Percentiles rank a stretch among this genome's conserved stretches.
These are phyloP conservation scores for Chondrosia reniformis DNA, from an alignment of 37 sponge, comb jelly and placozoan species.

Conservation along the genomic window DNA sequence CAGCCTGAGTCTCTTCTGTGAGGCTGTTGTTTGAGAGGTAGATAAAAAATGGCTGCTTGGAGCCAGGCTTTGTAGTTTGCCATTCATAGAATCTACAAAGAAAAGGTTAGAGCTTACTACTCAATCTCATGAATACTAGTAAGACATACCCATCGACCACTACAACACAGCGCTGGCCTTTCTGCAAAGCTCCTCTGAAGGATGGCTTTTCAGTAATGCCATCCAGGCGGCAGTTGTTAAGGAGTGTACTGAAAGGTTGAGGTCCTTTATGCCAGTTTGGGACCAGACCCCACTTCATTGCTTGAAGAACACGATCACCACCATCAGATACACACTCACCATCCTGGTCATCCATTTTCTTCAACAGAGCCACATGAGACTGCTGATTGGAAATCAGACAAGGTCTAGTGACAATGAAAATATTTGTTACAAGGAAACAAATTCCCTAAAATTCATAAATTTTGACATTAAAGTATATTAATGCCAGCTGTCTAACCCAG, in stretches of 20 bases:
- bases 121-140: not conserved
- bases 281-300: constrained; percentile 92
- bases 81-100: constrained; percentile 70
- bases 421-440: too few relatives aligned
- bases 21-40: constrained; percentile 40
- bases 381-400: too few relatives aligned
- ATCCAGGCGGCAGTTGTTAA: constrained; percentile 86
- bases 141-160: constrained; percentile 66
- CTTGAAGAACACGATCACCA: constrained; percentile 77
- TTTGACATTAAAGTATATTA: too few relatives aligned
- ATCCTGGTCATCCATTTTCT: too few relatives aligned
- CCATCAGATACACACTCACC: not conserved
- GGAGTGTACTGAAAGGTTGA: constrained; percentile 32
- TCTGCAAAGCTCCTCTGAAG: constrained; percentile 64
- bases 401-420: too few relatives aligned
- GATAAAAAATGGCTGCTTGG: constrained; percentile 76
- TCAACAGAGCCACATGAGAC: too few relatives aligned
- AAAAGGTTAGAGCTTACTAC: not conserved
- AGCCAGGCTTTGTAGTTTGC: constrained; percentile 38
- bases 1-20: constrained; percentile 27
- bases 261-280: constrained; percentile 82
- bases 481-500: too few relatives aligned
- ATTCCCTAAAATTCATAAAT: too few relatives aligned
- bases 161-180: constrained; percentile 82
- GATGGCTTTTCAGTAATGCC: constrained; percentile 78